Conservation (phyloP, 2,888 invertebrate species). For the Encarsia formosa region DNA sequence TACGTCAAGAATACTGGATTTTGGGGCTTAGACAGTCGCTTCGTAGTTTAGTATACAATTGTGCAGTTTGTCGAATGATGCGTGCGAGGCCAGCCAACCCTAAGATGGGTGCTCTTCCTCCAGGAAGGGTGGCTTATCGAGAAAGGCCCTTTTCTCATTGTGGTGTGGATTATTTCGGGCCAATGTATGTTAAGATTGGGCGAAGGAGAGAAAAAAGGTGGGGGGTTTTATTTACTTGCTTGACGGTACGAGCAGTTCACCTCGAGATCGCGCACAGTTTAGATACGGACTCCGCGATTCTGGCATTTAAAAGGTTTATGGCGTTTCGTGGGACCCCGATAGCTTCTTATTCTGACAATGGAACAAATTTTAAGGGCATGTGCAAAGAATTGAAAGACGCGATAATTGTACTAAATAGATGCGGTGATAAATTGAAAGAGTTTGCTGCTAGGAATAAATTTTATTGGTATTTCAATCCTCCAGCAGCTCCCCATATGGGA, state of each 20-base stretch:
- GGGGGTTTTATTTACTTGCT: neutral
- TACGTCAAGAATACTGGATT: neutral
- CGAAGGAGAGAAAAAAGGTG: neutral
- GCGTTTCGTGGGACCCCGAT: slow-evolving; percentile 23
- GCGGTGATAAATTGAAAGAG: neutral
- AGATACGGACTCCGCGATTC: neutral
- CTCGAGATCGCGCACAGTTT: neutral
- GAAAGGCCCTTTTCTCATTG: neutral
- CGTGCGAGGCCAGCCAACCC: slow-evolving; percentile 13
- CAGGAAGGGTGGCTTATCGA: neutral
- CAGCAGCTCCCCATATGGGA: slow-evolving; percentile 5
- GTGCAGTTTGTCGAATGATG: neutral
- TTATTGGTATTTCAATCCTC: slow-evolving; percentile 3
- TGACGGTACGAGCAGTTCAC: neutral
- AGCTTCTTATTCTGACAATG: slow-evolving; percentile 16
- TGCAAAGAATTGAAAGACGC: slow-evolving; percentile 16
- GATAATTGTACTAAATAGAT: too few species aligned
- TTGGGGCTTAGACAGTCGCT: neutral
- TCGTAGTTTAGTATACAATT: neutral
- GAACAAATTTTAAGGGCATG: slow-evolving; percentile 25
- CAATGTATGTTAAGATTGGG: neutral
- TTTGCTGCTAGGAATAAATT: neutral
- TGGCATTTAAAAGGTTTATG: slow-evolving; percentile 12
- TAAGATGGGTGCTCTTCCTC: neutral
- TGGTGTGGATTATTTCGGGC: slow-evolving; percentile 8